These are phyloP conservation scores for Pao palembangensis DNA, from an alignment of 2,113 vertebrate genomes.

Conservation along the genomic window DNA sequence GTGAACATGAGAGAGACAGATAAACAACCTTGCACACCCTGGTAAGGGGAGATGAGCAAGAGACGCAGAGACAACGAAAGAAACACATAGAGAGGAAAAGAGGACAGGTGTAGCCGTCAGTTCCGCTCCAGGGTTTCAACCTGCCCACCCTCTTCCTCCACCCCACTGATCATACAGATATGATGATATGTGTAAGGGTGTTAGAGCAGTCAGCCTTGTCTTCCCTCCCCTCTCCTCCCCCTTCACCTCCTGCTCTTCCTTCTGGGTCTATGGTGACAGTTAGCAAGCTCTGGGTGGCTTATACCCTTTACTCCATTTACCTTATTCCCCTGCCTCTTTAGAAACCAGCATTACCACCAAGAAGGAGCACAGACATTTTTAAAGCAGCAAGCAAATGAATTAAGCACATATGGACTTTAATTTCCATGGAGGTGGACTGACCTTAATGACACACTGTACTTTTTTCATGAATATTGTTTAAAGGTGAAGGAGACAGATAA, in stretches of 20 bases:
- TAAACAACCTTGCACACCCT: conserved; percentile 68
- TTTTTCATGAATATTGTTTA: conserved; percentile 61
- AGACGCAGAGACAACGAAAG: conserved; percentile 38
- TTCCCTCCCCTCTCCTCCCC: conserved; percentile 41
- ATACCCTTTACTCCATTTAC: conserved; percentile 56
- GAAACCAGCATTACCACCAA: conserved; percentile 44
- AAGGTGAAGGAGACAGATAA: conserved; percentile 59
- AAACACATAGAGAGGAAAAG: conserved; percentile 55
- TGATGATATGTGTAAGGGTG: conserved; percentile 77
- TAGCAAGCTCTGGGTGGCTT: conserved; percentile 65
- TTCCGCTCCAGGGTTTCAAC: conserved; percentile 67
- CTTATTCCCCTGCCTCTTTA: conserved; percentile 52
- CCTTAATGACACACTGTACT: conserved; percentile 34
- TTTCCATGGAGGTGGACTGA: conserved; percentile 31
- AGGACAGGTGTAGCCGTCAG: conserved; percentile 76
- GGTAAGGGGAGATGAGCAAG: conserved; percentile 36
- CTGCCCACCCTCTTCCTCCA: conserved; percentile 62
- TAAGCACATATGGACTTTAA: conserved; percentile 33
- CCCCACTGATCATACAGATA: conserved; percentile 76
- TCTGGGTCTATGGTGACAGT: conserved; percentile 63
- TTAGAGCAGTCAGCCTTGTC: conserved; percentile 73
- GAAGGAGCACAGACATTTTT: conserved; percentile 44
- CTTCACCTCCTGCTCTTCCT: conserved; percentile 47
- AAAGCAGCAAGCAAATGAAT: conserved; percentile 51
- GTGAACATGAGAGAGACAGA: conserved; percentile 59